Base-by-base conservation (phyloP, 2,113 vertebrate species). In the Microcebus ravelobensis region DNA sequence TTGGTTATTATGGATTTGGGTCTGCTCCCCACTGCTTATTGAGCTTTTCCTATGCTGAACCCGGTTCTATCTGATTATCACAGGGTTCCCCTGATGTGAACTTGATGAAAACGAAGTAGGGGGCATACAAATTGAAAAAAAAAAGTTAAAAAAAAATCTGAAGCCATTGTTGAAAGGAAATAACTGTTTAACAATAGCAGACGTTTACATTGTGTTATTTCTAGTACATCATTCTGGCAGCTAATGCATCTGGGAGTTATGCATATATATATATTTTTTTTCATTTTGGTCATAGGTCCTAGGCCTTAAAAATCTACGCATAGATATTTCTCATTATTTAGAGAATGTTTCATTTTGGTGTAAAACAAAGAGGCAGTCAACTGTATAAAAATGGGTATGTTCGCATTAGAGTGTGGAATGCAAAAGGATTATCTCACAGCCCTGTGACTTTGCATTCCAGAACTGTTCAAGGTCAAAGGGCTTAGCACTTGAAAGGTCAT, bases 101-200 rank as follows among this genome's bases (percentile, higher is more conserved):
- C 68, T 95, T 98, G 98, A 98, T 98, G 98, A 98, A 98, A 98
- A 98, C 84, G 76, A 97, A 31, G 77, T 97, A 97, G 98, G 98
- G 90, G 96, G 97, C 96, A 96, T 97, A 96, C 73, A 98, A 97
- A 98, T 89, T 97, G 92, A 95, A 97, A 98, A 96, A 83, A 65
- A 59, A n/a, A 71, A 34, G 6, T 42, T 97, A 81, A 88, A 97
- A 98, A 98, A 83, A 90, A 48, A 31, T 52, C 15, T 29, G 85
- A 94, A 68, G 90, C 76, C 82, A 95, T 73, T 92, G 74, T 98
- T 94, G 77, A 81, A 87, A 94, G 71, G 39, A 97, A 96, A 95
- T 67, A 93, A 95, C n/a, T 93, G 88, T 96, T 97, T 20, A 61
- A 87, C 68, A 84, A 71, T 80, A 17, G 31, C 80, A 71, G 52